Base-by-base conservation (phyloP, 2,797 vertebrate species). In the Myripristis jacobus region DNA sequence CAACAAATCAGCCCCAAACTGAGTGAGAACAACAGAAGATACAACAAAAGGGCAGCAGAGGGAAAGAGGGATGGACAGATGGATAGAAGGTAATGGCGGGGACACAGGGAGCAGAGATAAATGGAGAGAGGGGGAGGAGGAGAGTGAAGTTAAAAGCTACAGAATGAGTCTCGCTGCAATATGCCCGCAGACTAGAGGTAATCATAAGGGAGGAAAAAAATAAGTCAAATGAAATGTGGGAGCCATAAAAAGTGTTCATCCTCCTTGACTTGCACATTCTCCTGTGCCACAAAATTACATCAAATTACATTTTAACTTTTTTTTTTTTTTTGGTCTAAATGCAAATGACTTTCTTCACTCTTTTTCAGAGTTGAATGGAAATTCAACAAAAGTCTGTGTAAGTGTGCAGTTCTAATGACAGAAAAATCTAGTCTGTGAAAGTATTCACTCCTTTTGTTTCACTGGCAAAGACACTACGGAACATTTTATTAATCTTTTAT, bases 1-100 rank as follows among this genome's bases (percentile, higher is more conserved):
- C 36, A 63, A 75, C 57, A 81, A 72, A 84, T 80, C 70, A 78
- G 59, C 51, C 52, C 44, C 72, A 82, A 75, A 84, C 68, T 66
- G 50, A 34, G 44, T 38, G 51, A 59, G 13, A 52, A 15, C 16
- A 3, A 25, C 21, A 38, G 27, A 57, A 16, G 18, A 19, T 16
- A 56, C 6, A 19, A 57, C 44, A n/a, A 52, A 25, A 15, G 8
- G 2, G 25, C 0, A 19, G 2, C 31, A 15, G 27, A 56, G 51
- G 13, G 16, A 67, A 13, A 24, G 10, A n/a, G 13, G 1, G 19
- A 56, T 6, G 6, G 18, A 51, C 10, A 15, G 36, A 31, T 47
- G 18, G 21, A 50, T 41, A 24, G n/a, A 41, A 16, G 34, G 22
- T 2, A 38, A 51, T 15, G 6, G 5, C 2, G 15, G 13, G 1